Conservation (phyloP, 1,140 invertebrate genomes). For the Mycetomoellerius zeteki region DNA sequence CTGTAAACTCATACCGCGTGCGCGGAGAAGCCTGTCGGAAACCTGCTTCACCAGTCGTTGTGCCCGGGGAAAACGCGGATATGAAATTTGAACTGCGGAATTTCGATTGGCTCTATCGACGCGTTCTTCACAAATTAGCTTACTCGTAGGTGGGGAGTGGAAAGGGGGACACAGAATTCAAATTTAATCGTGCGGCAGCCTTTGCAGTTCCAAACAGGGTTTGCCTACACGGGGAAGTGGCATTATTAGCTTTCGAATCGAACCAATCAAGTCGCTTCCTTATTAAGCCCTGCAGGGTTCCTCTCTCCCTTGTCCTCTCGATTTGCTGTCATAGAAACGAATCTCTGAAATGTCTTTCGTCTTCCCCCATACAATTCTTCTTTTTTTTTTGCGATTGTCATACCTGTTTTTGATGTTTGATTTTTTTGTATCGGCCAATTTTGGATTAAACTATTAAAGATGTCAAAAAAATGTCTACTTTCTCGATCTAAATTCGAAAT, state of each 20-base stretch:
- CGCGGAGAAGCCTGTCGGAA: conserved; percentile 32
- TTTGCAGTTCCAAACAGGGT: conserved; percentile 54
- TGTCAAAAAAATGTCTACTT: neutral
- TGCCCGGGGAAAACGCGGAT: conserved; percentile 49
- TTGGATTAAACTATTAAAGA: neutral
- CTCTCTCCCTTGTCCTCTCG: conserved; percentile 14
- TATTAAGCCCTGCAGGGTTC: conserved; percentile 79
- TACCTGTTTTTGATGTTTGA: neutral
- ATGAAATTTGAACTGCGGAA: conserved; percentile 58
- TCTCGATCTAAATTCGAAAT: neutral
- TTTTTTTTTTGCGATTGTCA: neutral
- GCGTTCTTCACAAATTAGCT: conserved; percentile 70
- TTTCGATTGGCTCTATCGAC: conserved; percentile 73
- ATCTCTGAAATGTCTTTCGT: conserved; percentile 27
- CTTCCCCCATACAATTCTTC: neutral
- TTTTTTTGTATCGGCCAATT: neutral
- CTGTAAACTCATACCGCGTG: conserved; percentile 39
- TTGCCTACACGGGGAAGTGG: conserved; percentile 74
- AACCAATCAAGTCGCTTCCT: conserved; percentile 82
- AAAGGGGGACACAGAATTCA: conserved; percentile 74
- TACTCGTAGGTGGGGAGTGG: conserved; percentile 28
- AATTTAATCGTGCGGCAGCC: conserved; percentile 78
- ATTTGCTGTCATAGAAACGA: conserved; percentile 27
- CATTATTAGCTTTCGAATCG: conserved; percentile 83
- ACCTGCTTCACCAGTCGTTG: conserved; percentile 6